A percentile compares a stretch with the other conserved stretches of the same genome.
These are phyloP conservation scores for Nebria salina DNA, from an alignment of 2,888 invertebrate species.

Conservation along the genomic window DNA sequence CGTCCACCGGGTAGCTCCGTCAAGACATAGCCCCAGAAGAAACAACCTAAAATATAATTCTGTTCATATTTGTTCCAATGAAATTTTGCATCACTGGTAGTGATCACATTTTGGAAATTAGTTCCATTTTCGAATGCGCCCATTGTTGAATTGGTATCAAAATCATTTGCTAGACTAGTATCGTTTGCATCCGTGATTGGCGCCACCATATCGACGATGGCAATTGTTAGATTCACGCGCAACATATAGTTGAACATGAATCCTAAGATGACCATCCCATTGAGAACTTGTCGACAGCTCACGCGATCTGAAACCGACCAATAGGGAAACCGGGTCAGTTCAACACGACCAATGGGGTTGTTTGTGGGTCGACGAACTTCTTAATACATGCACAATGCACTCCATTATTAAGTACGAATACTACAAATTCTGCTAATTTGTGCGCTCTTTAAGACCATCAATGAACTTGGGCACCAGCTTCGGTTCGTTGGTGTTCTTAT, in stretches of 20 bases:
- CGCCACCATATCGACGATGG: slow-evolving; percentile 83
- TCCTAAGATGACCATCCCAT: slow-evolving; percentile 85
- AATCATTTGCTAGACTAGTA: neutral
- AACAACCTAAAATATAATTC: slow-evolving; percentile 84
- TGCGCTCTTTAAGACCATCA: too few species aligned
- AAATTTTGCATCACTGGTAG: slow-evolving; percentile 64
- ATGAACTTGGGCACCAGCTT: too few species aligned
- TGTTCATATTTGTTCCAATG: slow-evolving; percentile 82
- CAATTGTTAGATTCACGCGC: slow-evolving; percentile 86
- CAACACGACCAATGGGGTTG: slow-evolving; percentile 16
- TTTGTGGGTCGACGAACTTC: neutral
- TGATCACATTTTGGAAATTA: slow-evolving; percentile 29
- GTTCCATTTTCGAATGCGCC: slow-evolving; percentile 2
- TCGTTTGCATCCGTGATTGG: slow-evolving; percentile 50
- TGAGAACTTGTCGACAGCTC: slow-evolving; percentile 83
- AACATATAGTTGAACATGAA: slow-evolving; percentile 93
- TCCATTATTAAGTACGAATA: neutral
- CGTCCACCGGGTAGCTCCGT: slow-evolving; percentile 91
- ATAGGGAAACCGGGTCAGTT: neutral
- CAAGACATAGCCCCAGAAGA: slow-evolving; percentile 92
- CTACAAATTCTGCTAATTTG: neutral
- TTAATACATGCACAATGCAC: neutral
- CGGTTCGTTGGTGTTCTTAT: too few species aligned
- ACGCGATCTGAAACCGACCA: slow-evolving; percentile 69
- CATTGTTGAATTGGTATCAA: neutral